Evolutionary conservation across 2,113 vertebrate species (phyloP), one percentile per base, ranked within the genome.

Genomic region (Forbesichthys papilliferus): DNA sequence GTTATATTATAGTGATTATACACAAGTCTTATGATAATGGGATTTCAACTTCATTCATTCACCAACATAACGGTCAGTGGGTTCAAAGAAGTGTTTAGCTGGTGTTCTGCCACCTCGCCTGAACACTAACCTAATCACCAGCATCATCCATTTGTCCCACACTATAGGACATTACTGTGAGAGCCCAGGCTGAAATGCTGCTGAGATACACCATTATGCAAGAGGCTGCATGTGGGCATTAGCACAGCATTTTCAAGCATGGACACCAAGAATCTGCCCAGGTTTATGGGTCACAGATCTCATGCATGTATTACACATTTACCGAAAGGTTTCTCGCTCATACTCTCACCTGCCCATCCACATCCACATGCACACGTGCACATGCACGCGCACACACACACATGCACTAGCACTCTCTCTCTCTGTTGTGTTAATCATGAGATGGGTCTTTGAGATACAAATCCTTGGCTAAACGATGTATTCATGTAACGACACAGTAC

Each of bases 211-310:
- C 18, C 0, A 77, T 90, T 90, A 90, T 64, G 87, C 84, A 90
- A 90, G 79, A 76, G 84, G 81, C 73, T 73, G 68, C 81, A 49
- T 87, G 86, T 83, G 71, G 78, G 87, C 87, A 90, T 90, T 90
- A 82, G 78, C 78, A 77, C 74, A 58, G 85, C 62, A 27, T 88
- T 86, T 84, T 77, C 85, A 86, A 85, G 83, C 82, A 77, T 81
- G 74, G 61, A 83, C 87, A 76, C 78, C 64, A 81, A 85, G 84
- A 82, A 85, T 80, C 76, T 47, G 46, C n/a, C 47, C 49, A 65
- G 48, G 20, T 84, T 83, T 83, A 74, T 79, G 61, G 81, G 83
- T 83, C 81, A 80, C 71, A 70, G 80, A 85, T 82, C 79, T 73
- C 70, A 64, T 55, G 54, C 75, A 18, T 57, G 74, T 74, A 68